phyloP scores from a whole-genome alignment of 2,113 vertebrate genomes.

The rabbit (Oryctolagus cuniculus) region DNA sequence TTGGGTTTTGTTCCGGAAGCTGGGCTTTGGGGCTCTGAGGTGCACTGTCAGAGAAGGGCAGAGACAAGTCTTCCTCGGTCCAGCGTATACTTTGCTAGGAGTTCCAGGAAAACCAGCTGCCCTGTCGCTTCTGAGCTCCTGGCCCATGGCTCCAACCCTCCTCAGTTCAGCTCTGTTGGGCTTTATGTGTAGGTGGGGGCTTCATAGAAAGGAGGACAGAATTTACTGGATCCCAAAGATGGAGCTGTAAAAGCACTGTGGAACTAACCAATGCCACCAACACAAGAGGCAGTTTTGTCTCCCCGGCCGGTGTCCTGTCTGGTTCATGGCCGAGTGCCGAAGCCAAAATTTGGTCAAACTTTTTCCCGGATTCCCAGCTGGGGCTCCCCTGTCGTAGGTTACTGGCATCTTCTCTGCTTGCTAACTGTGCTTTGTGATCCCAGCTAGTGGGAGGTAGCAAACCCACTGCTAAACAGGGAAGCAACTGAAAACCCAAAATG shows the following conservation, averaged over 20 bases:
- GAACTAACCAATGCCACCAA: neutral
- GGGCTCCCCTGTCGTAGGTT: slow-evolving; percentile 46
- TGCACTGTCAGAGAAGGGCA: neutral
- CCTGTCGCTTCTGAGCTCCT: neutral
- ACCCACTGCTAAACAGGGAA: slow-evolving; percentile 66
- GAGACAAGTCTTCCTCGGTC: neutral
- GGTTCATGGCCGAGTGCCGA: slow-evolving; percentile 28
- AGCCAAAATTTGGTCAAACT: slow-evolving; percentile 67
- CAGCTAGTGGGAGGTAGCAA: slow-evolving; percentile 47
- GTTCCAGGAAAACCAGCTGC: slow-evolving; percentile 23
- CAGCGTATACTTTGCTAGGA: neutral
- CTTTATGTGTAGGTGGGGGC: neutral
- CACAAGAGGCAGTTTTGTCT: slow-evolving; percentile 45
- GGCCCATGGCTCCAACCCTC: neutral
- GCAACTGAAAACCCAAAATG: slow-evolving; percentile 62
- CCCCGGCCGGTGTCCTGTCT: slow-evolving; percentile 15
- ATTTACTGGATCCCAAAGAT: neutral
- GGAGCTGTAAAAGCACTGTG: neutral
- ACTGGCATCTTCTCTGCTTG: slow-evolving; percentile 49
- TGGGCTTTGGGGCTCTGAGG: neutral
- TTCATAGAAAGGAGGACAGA: neutral
- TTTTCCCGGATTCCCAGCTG: slow-evolving; percentile 57
- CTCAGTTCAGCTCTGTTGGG: neutral
- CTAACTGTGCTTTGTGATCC: slow-evolving; percentile 66
- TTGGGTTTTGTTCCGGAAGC: slow-evolving; percentile 7